Percentiles rank a stretch among this genome's conserved stretches.
Evolutionary conservation across 2,888 invertebrate species (phyloP).

Genomic region (Leptinotarsa tumamoca): DNA sequence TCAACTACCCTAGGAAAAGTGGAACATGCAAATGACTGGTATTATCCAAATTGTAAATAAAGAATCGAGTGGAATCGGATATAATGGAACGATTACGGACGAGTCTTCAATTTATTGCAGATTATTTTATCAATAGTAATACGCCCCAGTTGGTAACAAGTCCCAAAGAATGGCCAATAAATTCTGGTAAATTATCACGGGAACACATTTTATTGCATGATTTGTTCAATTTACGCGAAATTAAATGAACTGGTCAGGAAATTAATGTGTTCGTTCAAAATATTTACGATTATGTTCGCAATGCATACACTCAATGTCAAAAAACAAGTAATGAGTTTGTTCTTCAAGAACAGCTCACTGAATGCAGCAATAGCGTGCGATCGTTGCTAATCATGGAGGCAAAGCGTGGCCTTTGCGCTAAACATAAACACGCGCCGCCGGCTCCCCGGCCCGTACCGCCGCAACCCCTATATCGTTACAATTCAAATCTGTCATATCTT

Average conservation of each 20-base stretch:
- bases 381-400: no score
- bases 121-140: slow-evolving; percentile 14
- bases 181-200: neutral
- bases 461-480: no score
- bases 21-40: neutral
- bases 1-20: neutral
- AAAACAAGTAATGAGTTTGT: no score
- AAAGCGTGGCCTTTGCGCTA: no score
- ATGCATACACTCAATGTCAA: no score
- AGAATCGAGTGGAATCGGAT: neutral
- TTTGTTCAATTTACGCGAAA: neutral
- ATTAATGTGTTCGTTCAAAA: neutral
- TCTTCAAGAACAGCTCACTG: no score
- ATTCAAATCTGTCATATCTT: no score
- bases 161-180: slow-evolving; percentile 1
- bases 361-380: no score
- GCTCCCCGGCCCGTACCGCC: no score
- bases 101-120: slow-evolving; percentile 9
- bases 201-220: slow-evolving; percentile 10
- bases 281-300: no score
- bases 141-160: slow-evolving; percentile 9
- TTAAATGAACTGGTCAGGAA: neutral
- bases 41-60: slow-evolving; percentile 6
- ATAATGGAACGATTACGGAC: slow-evolving; percentile 9
- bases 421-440: no score